Conservation (phyloP, 2,113 vertebrate genomes). For the Megaleporinus macrocephalus region DNA sequence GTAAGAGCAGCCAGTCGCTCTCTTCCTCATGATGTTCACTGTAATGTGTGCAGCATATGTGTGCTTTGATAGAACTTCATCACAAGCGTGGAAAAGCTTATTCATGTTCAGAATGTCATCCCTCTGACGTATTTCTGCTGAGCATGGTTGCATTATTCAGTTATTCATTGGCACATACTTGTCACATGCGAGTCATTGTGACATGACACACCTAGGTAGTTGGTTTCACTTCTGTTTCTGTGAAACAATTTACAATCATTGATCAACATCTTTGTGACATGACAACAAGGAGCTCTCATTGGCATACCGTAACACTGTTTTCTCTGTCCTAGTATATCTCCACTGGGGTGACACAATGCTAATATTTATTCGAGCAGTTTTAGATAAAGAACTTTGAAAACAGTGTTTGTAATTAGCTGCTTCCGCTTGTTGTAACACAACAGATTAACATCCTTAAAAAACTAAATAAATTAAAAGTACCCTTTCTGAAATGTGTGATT, state of each 20-base stretch:
- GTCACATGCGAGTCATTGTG: neutral
- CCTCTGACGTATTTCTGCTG: neutral
- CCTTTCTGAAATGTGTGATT: no score
- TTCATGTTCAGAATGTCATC: neutral
- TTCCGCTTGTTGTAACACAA: no score
- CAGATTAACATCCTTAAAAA: no score
- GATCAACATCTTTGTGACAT: neutral
- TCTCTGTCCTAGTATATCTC: neutral
- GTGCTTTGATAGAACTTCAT: neutral
- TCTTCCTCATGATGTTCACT: neutral
- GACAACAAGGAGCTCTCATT: neutral
- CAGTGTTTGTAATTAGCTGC: no score
- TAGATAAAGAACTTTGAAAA: no score
- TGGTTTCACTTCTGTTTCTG: neutral
- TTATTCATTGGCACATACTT: neutral
- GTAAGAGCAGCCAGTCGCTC: slow-evolving; percentile 66
- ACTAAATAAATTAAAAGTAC: no score
- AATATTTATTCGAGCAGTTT: no score
- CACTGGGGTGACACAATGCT: no score
- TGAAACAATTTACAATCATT: neutral
- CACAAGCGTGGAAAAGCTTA: neutral
- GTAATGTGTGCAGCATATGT: neutral
- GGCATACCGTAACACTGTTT: neutral
- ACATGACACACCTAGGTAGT: neutral
- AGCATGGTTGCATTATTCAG: neutral